Conservation (phyloP, 2,888 invertebrate species). For the Proisotoma minuta region DNA sequence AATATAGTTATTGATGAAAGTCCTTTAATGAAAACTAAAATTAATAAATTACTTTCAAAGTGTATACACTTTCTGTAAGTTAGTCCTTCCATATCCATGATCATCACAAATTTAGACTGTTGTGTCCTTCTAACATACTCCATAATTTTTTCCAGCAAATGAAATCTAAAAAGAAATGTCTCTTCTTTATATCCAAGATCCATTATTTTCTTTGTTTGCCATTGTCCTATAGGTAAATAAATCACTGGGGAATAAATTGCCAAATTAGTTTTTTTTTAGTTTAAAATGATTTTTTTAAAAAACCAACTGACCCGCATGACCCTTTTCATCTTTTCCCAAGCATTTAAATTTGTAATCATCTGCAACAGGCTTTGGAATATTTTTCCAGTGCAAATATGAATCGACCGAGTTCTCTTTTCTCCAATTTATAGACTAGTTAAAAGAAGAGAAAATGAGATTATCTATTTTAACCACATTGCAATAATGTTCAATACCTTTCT, state of each 20-base stretch:
- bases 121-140: conserved; percentile 16
- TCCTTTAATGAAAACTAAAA: background rate
- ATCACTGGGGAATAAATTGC: conserved; percentile 14
- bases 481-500: conserved; percentile 60
- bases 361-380: conserved; percentile 6
- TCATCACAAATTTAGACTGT: conserved; percentile 24
- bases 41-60: conserved; percentile 33
- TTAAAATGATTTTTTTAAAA: background rate
- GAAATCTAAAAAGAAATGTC: conserved; percentile 22
- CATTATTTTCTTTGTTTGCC: conserved; percentile 25
- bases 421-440: conserved; percentile 16
- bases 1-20: background rate
- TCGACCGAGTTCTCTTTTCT: conserved; percentile 14
- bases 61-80: conserved; percentile 35
- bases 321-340: conserved; percentile 15
- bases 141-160: conserved; percentile 18
- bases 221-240: conserved; percentile 29
- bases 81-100: conserved; percentile 30
- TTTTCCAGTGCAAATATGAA: conserved; percentile 16
- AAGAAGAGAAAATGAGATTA: background rate
- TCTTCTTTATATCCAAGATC: conserved; percentile 24
- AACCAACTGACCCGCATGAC: conserved; percentile 13
- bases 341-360: conserved; percentile 20
- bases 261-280: background rate
- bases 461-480: background rate